Base-by-base conservation (phyloP, 2,113 vertebrate species). In the Malurus alboscapulatus region DNA sequence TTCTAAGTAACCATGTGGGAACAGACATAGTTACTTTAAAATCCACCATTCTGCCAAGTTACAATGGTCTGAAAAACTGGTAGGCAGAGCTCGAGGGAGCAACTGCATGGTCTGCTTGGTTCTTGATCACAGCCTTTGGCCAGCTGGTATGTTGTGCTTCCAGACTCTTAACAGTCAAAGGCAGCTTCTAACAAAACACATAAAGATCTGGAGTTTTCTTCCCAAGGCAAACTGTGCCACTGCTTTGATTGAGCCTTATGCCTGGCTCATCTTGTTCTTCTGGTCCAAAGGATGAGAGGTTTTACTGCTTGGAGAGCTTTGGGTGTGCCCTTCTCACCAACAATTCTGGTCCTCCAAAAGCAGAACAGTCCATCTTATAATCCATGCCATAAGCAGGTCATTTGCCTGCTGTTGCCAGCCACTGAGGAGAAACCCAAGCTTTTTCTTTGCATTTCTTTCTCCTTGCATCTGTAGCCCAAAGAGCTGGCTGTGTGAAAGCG, bases 241-340 rank as follows among this genome's bases (percentile, higher is more conserved):
- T 12, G 34, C 68, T 90, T 88, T 94, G n/a, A 57, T 2, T 30
- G 26, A 88, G 24, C 42, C 3, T 84, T 82, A 13, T n/a, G 77
- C 29, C 62, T 78, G 69, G 79, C 65, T 90, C 40, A 72, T 81
- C 92, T 93, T 27, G 83, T 86, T 94, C 83, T 81, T 67, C 90
- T 59, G 65, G 88, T 75, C 65, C 51, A 36, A 63, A 90, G 72
- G 47, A 78, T 21, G 40, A 66, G 48, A 93, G 26, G 40, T 45
- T 93, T 82, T 72, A 53, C 47, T 74, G 59, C 34, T 58, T 1
- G 1, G 16, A 50, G 45, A 83, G 53, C 40, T 24, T 24, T 65
- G 67, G 69, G 58, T 79, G 71, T 82, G 55, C 22, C 82, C 32
- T 89, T 79, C 57, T 82, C 20, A 67, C 48, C 44, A 80, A 30